phyloP scores from a whole-genome alignment of 2,113 vertebrate species.

The Istiophorus platypterus region DNA sequence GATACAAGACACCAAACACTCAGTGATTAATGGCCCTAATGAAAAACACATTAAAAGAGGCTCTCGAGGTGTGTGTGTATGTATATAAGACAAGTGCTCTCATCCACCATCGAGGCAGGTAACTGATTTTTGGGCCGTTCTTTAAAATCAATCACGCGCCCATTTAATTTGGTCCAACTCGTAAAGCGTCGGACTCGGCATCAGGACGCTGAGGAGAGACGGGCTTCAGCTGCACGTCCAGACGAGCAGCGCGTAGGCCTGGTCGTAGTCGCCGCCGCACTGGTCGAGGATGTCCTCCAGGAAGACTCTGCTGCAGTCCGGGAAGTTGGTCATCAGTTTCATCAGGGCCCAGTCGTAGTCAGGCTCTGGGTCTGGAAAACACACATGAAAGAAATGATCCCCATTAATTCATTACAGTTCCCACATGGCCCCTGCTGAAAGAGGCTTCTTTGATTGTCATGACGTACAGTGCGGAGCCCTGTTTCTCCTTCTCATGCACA shows the following conservation, averaged over 20 bases:
- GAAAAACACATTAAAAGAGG: slow-evolving; percentile 31
- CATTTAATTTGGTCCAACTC: neutral
- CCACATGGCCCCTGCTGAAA: neutral
- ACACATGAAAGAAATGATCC: slow-evolving; percentile 34
- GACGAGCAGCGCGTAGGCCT: slow-evolving; percentile 66
- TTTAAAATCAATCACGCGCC: too few relatives aligned
- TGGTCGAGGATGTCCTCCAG: slow-evolving; percentile 78
- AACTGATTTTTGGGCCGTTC: neutral
- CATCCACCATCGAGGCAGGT: neutral
- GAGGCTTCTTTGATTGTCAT: neutral
- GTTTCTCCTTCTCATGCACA: neutral
- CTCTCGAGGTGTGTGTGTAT: neutral
- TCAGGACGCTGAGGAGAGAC: neutral
- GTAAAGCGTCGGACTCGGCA: neutral
- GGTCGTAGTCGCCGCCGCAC: slow-evolving; percentile 70
- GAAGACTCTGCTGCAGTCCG: slow-evolving; percentile 50
- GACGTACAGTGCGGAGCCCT: neutral
- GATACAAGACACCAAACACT: slow-evolving; percentile 31
- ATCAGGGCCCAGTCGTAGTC: slow-evolving; percentile 70
- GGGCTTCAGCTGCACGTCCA: slow-evolving; percentile 3
- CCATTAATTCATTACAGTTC: neutral
- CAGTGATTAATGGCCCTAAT: slow-evolving; percentile 48
- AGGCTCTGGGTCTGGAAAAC: slow-evolving; percentile 54
- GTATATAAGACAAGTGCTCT: neutral
- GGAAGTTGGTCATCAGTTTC: slow-evolving; percentile 71